Percentiles rank a stretch among this genome's conserved stretches.
phyloP scores from a whole-genome alignment of 2,888 invertebrate genomes.

The Synanthedon tipuliformis region DNA sequence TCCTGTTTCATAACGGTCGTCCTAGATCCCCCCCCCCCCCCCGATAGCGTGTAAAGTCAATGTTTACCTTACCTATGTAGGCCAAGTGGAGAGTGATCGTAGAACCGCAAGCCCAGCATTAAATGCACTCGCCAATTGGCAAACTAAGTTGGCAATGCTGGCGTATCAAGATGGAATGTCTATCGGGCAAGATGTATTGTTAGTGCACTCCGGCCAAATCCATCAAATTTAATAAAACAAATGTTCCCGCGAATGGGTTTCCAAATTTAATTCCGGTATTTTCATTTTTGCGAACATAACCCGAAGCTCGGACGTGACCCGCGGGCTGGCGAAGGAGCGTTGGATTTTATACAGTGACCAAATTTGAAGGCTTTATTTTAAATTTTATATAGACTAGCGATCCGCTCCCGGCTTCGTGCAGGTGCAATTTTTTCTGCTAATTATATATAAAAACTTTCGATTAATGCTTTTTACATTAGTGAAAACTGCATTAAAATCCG shows the following conservation, averaged over 20 bases:
- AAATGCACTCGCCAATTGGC: not conserved
- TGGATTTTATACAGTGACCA: slow-evolving; percentile 1
- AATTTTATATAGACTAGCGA: too few species aligned
- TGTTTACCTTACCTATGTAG: not conserved
- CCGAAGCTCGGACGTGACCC: slow-evolving; percentile 12
- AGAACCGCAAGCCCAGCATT: not conserved
- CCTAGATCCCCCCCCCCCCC: too few species aligned
- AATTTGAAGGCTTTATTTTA: too few species aligned
- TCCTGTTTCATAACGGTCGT: too few species aligned
- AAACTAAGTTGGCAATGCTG: not conserved
- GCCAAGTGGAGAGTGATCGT: not conserved
- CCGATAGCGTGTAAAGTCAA: too few species aligned
- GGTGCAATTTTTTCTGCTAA: too few species aligned
- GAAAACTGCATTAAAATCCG: too few species aligned
- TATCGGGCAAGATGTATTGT: not conserved
- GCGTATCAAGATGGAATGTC: not conserved
- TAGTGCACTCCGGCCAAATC: not conserved
- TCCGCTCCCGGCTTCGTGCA: too few species aligned
- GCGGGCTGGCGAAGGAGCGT: slow-evolving; percentile 2
- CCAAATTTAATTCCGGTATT: slow-evolving; percentile 19
- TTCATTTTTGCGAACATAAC: slow-evolving; percentile 18
- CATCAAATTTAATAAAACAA: slow-evolving; percentile 15
- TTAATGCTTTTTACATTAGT: too few species aligned
- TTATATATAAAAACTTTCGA: too few species aligned
- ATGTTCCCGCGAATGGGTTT: slow-evolving; percentile 8